A percentile compares a stretch with the other conserved stretches of the same genome.
These are phyloP conservation scores for Drosophila setifemur DNA, from an alignment of 1,140 invertebrate species.

Conservation along the genomic window DNA sequence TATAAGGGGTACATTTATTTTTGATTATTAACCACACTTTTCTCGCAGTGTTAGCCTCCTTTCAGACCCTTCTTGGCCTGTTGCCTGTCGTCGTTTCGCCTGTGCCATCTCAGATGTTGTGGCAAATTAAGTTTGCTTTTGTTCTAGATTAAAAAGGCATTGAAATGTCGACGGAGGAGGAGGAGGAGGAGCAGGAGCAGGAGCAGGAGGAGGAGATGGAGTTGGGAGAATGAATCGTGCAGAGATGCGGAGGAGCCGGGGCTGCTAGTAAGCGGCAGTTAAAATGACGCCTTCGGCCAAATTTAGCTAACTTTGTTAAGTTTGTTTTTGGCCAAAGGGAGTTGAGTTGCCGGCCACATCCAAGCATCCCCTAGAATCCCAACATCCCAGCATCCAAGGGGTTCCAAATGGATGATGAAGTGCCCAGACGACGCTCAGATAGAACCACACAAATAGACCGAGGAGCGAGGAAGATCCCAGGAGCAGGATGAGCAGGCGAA, in stretches of 20 bases:
- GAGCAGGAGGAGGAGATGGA: background rate
- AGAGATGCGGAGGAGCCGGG: background rate
- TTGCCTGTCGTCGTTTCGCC: constrained; percentile 13
- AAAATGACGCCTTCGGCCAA: constrained; percentile 54
- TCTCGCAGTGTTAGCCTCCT: background rate
- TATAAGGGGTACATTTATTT: no score
- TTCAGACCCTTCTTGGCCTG: background rate
- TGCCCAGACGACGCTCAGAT: constrained; percentile 29
- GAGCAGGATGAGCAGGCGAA: background rate
- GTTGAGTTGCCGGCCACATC: constrained; percentile 18
- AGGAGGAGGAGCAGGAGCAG: background rate
- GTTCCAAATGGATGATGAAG: constrained; percentile 32
- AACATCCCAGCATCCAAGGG: constrained; percentile 20
- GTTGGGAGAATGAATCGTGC: no score
- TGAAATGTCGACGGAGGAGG: constrained; percentile 43
- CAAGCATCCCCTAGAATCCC: no score
- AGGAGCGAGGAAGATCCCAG: background rate
- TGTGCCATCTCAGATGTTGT: constrained; percentile 53
- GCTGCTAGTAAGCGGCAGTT: constrained; percentile 47
- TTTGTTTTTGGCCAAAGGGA: constrained; percentile 41
- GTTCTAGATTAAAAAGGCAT: constrained; percentile 66
- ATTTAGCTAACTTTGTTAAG: constrained; percentile 58
- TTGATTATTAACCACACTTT: background rate
- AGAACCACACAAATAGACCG: constrained; percentile 9
- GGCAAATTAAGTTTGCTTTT: constrained; percentile 66